phyloP scores from a whole-genome alignment of 2,888 invertebrate species.

The Cerastoderma edule region DNA sequence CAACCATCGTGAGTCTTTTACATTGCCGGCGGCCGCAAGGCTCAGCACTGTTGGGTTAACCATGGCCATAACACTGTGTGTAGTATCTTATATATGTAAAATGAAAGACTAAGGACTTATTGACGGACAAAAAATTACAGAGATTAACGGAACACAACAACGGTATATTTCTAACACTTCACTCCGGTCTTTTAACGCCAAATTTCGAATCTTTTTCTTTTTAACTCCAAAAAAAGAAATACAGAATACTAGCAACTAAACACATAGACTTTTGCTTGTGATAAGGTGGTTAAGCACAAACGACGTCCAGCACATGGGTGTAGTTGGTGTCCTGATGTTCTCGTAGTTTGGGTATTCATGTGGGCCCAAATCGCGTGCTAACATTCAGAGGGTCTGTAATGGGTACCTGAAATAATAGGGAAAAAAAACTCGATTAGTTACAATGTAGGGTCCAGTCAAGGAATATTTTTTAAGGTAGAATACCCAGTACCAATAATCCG shows the following conservation, averaged over 20 bases:
- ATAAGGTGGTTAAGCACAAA: neutral
- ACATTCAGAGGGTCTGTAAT: constrained; percentile 8
- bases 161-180: constrained; percentile 23
- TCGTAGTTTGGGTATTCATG: too few relatives aligned
- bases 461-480: too few relatives aligned
- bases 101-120: constrained; percentile 56
- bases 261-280: neutral
- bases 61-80: constrained; percentile 76
- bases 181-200: neutral
- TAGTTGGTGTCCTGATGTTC: too few relatives aligned
- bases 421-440: neutral
- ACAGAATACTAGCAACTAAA: constrained; percentile 14
- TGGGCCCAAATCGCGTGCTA: constrained; percentile 1
- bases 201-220: too few relatives aligned
- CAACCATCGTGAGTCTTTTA: constrained; percentile 99
- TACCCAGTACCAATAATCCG: too few relatives aligned
- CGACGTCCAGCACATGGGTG: neutral
- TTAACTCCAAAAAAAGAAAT: constrained; percentile 10
- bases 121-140: constrained; percentile 35
- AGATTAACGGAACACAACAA: constrained; percentile 52
- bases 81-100: constrained; percentile 3
- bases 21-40: constrained; percentile 68
- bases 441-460: too few relatives aligned
- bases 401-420: constrained; percentile 10
- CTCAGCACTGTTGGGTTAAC: constrained; percentile 72